phyloP scores from a whole-genome alignment of 2,113 vertebrate species.

The Cettia cetti region DNA sequence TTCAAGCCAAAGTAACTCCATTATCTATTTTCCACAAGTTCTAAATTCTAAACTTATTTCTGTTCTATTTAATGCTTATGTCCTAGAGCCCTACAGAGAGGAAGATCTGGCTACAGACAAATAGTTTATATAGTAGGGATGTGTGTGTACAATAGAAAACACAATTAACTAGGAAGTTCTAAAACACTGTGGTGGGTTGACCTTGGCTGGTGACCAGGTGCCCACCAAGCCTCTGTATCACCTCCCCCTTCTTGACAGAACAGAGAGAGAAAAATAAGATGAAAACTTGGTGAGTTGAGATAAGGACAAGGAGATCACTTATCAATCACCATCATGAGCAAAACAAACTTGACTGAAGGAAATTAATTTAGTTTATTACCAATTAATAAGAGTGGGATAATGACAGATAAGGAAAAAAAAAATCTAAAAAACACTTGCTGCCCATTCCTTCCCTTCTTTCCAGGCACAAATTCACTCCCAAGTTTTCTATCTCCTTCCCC shows the following conservation, averaged over 20 bases:
- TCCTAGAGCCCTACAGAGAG: background rate
- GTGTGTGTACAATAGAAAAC: background rate
- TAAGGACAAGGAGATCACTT: background rate
- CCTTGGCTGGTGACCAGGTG: background rate
- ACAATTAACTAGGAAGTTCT: background rate
- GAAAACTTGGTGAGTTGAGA: background rate
- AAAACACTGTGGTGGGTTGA: background rate
- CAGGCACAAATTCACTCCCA: background rate
- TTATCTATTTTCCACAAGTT: background rate
- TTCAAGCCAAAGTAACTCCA: background rate
- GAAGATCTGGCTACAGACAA: background rate
- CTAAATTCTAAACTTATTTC: background rate
- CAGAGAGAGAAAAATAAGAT: background rate
- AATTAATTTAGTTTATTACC: background rate
- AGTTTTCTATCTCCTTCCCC: background rate
- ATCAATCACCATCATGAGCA: background rate
- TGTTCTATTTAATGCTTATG: background rate
- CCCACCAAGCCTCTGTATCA: background rate
- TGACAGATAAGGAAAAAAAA: background rate
- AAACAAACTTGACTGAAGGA: background rate
- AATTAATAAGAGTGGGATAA: background rate
- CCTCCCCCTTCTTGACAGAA: background rate
- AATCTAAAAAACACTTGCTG: background rate
- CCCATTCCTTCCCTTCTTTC: background rate
- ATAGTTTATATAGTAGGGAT: background rate